Percentiles rank a stretch among this genome's conserved stretches.
Conservation (phyloP, 2,888 invertebrate genomes). For the Netelia fuscicornis region DNA sequence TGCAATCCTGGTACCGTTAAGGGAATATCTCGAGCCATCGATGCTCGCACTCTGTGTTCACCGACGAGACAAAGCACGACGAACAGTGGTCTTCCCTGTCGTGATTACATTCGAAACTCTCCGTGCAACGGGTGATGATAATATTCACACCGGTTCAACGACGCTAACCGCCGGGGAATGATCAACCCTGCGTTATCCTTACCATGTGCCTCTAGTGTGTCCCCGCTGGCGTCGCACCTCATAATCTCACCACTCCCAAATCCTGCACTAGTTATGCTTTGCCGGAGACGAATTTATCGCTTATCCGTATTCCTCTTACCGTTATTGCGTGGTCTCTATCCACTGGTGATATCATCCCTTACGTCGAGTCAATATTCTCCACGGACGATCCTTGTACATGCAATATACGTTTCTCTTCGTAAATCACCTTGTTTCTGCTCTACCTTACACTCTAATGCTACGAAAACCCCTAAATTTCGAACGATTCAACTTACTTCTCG, state of each 20-base stretch:
- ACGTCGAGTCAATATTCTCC: constrained; percentile 23
- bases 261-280: constrained; percentile 32
- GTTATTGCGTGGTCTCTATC: constrained; percentile 3
- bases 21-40: background rate
- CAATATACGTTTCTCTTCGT: constrained; percentile 7
- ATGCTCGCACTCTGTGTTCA: background rate
- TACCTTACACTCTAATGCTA: background rate
- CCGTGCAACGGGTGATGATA: constrained; percentile 31
- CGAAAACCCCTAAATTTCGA: background rate
- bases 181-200: constrained; percentile 36
- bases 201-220: background rate
- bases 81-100: constrained; percentile 18
- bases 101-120: constrained; percentile 16
- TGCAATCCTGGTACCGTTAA: background rate
- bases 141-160: constrained; percentile 18
- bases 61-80: background rate
- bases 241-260: constrained; percentile 22
- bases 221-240: constrained; percentile 19
- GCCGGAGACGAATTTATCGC: constrained; percentile 42
- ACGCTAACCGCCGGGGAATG: constrained; percentile 14
- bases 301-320: constrained; percentile 15
- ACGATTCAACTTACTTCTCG: constrained; percentile 16
- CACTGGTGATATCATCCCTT: background rate
- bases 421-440: constrained; percentile 1
- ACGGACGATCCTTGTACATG: background rate